These are phyloP conservation scores for Crocodylus rhombifer DNA, from an alignment of 2,797 vertebrate genomes.

Conservation along the genomic window DNA sequence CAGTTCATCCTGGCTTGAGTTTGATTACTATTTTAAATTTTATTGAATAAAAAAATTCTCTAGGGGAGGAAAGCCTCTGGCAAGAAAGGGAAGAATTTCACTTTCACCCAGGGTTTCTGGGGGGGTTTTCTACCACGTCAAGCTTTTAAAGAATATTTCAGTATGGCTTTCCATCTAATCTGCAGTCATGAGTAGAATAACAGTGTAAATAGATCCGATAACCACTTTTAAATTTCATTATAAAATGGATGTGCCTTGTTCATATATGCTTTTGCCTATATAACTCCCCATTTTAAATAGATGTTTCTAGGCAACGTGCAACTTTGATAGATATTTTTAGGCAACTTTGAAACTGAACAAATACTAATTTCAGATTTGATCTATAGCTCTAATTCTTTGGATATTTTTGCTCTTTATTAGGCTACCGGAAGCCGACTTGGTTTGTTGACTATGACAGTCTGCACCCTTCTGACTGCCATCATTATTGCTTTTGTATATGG, in stretches of 20 bases:
- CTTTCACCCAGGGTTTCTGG: conserved; percentile 13
- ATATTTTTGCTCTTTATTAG: conserved; percentile 61
- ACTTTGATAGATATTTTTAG: background rate
- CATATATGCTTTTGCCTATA: background rate
- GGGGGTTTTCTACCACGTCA: background rate
- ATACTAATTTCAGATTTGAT: background rate
- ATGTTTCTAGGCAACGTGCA: too few species aligned
- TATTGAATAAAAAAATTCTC: conserved; percentile 30
- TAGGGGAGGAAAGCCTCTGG: conserved; percentile 33
- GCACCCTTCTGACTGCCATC: conserved; percentile 74
- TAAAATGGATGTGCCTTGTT: background rate
- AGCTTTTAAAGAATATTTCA: conserved; percentile 31
- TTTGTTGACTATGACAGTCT: conserved; percentile 72
- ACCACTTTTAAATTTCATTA: background rate
- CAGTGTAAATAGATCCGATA: background rate
- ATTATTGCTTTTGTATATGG: conserved; percentile 80
- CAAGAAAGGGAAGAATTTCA: conserved; percentile 20
- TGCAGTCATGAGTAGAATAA: background rate
- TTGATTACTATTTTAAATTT: conserved; percentile 49
- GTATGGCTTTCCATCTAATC: background rate
- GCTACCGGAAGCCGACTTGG: conserved; percentile 79
- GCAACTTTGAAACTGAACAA: background rate
- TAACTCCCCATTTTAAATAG: background rate
- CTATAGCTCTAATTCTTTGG: background rate
- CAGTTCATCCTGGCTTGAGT: conserved; percentile 52